Evolutionary conservation across 1,140 invertebrate genomes (phyloP).

Genomic region (Holotrichia oblita): DNA sequence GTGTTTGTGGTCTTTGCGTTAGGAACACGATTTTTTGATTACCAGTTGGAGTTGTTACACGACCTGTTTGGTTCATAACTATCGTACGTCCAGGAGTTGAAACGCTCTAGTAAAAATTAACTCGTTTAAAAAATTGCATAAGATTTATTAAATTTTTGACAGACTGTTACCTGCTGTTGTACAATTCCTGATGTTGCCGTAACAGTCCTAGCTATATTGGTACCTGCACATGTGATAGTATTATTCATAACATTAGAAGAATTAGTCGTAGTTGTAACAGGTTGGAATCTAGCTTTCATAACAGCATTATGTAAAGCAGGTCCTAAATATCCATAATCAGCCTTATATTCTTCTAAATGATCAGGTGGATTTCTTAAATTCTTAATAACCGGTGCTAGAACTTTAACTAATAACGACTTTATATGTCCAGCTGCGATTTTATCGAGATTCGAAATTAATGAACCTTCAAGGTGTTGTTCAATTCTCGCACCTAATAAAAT

Average conservation of each 20-base stretch:
- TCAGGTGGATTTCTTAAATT: slow-evolving; percentile 80
- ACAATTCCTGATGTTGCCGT: slow-evolving; percentile 64
- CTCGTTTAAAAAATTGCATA: slow-evolving; percentile 31
- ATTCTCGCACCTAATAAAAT: slow-evolving; percentile 66
- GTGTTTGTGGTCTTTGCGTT: slow-evolving; percentile 54
- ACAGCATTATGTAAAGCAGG: slow-evolving; percentile 83
- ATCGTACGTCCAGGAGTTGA: slow-evolving; percentile 57
- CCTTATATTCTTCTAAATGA: slow-evolving; percentile 86
- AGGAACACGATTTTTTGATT: slow-evolving; percentile 59
- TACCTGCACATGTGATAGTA: slow-evolving; percentile 57
- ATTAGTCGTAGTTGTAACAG: slow-evolving; percentile 61
- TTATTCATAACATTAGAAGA: slow-evolving; percentile 60
- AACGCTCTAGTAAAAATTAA: slow-evolving; percentile 53
- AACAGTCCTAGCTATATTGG: slow-evolving; percentile 63
- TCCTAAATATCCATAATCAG: slow-evolving; percentile 66
- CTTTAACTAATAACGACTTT: slow-evolving; percentile 88
- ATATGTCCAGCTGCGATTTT: slow-evolving; percentile 94
- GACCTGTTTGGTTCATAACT: slow-evolving; percentile 56
- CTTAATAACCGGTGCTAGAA: slow-evolving; percentile 87
- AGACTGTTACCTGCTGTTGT: slow-evolving; percentile 58
- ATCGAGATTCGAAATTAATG: slow-evolving; percentile 78
- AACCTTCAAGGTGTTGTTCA: slow-evolving; percentile 75
- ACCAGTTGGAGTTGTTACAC: slow-evolving; percentile 53
- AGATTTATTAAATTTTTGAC: not conserved
- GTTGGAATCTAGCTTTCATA: slow-evolving; percentile 76